Percentiles rank a stretch among this genome's conserved stretches.
These are phyloP conservation scores for Cyclargus thomasi DNA, from an alignment of 1,140 invertebrate genomes.

Conservation along the genomic window DNA sequence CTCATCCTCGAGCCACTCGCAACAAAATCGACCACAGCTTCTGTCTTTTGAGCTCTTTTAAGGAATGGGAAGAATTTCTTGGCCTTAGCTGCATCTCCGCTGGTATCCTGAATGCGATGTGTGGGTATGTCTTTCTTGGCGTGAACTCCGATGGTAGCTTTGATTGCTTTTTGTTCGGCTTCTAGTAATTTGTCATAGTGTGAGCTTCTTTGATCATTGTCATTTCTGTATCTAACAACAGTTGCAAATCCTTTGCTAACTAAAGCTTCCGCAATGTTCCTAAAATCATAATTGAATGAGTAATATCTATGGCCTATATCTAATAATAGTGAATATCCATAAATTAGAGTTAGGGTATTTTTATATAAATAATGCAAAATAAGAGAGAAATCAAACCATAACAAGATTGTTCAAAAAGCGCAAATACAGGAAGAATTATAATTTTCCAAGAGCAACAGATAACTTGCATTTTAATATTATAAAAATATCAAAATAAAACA, in stretches of 20 bases:
- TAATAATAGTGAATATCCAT: too few relatives aligned
- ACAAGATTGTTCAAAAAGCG: too few relatives aligned
- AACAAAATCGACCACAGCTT: constrained; percentile 96
- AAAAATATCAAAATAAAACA: too few relatives aligned
- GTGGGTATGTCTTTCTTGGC: constrained; percentile 89
- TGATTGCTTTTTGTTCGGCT: constrained; percentile 94
- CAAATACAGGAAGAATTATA: too few relatives aligned
- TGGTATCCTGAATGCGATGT: constrained; percentile 92
- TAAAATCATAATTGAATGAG: constrained; percentile 55
- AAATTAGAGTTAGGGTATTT: too few relatives aligned
- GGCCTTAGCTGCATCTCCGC: constrained; percentile 88
- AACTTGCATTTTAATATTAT: too few relatives aligned
- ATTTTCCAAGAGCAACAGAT: too few relatives aligned
- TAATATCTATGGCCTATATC: not conserved
- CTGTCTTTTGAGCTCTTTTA: constrained; percentile 88
- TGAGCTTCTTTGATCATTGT: constrained; percentile 96
- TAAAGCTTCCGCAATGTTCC: constrained; percentile 96
- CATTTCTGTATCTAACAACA: constrained; percentile 94
- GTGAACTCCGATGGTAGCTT: constrained; percentile 88
- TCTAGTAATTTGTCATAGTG: constrained; percentile 95
- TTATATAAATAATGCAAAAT: too few relatives aligned
- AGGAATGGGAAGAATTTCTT: constrained; percentile 95
- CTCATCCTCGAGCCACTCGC: constrained; percentile 94
- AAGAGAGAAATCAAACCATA: too few relatives aligned
- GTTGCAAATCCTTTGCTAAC: constrained; percentile 94